Evolutionary conservation across 1,140 invertebrate species (phyloP), one percentile per base, ranked within the genome.

Genomic region (Octopus sinensis): DNA sequence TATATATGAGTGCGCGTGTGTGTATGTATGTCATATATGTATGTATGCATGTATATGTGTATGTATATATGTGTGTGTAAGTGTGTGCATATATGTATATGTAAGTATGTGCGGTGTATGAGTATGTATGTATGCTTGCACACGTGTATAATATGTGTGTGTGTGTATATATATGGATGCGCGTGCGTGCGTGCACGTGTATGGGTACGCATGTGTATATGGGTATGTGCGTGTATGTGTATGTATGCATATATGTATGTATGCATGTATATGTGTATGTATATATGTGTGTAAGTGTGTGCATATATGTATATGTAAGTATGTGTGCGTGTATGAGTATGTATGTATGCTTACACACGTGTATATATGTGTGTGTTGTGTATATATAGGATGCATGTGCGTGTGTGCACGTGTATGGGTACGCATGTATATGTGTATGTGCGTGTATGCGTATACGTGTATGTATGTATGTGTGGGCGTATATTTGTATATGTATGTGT

Each of bases 41-140:
- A n/a, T 71, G 30, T 71, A 71, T 71, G 30, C 30, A 71, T 13
- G 30, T 13, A 71, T 13, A 71, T 71, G 30, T 71, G 30, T 71
- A 71, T 71, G 30, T 71, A 71, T 71, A 71, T 71, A 71, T 71
- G 30, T 71, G 30, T 71, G 30, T 71, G 30, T 71, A 71, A n/a
- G 30, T 71, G 30, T 71, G 30, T 71, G 30, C 30, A 71, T 71
- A 12, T 71, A 71, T 71, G 17, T 6, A 7, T 6, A 62, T 62
- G 56, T 6, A 7, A 7, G 6, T 17, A 62, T 62, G 56, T 62
- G 17, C 17, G 6, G 56, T 6, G 30, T 71, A 71, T 71, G 30
- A n/a, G 30, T 71, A 71, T 71, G 4, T 71, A 71, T 71, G 30
- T 71, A 71, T 13, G 17, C 7, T 62, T 62, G 56, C 56, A 62